Base-by-base conservation (phyloP, 35 echinoderm and acorn worm species). In the Heliocidaris tuberculata region DNA sequence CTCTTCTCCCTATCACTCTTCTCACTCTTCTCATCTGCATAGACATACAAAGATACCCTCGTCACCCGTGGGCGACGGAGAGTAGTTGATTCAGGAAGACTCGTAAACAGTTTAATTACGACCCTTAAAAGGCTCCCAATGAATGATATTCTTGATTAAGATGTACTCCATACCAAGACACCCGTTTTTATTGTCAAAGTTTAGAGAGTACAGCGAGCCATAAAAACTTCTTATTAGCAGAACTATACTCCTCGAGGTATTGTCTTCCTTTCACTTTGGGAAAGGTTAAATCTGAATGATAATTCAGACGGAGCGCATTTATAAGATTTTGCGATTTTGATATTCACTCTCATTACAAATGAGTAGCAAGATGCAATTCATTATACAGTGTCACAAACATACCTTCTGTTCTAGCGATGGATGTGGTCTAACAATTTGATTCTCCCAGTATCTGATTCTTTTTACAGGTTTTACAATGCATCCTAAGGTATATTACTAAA, bases 81-180 rank as follows among this genome's bases (percentile, higher is more conserved):
- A n/a, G 21, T 78, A 78, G 65, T 78, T 78, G 65, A 78, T 78
- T 78, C 65, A 78, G 65, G 65, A 78, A 78, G 65, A 78, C 65
- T 78, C 65, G 65, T 78, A 78, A 78, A 78, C 65, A 78, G 21
- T 78, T 78, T 78, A 78, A 78, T 78, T 78, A 78, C 17, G 27
- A 24, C 65, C 65, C 65, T 19, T 78, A 78, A 78, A 78, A 78
- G 65, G 65, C 21, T 78, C 27, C 27, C 65, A 27, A 78, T 78
- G 21, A 78, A 21, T 78, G 65, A 78, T 78, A 78, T 78, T 78
- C 21, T 78, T 78, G 65, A 78, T n/a, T 19, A 78, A 78, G 65
- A 78, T 19, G 21, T n/a, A 78, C 65, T 78, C 65, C 65, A n/a
- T 8, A 24, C 65, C 65, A 24, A n/a, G 19, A 24, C 27, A 29